Base-by-base conservation (phyloP, 2,113 vertebrate genomes). In the Oryzias woworae region DNA sequence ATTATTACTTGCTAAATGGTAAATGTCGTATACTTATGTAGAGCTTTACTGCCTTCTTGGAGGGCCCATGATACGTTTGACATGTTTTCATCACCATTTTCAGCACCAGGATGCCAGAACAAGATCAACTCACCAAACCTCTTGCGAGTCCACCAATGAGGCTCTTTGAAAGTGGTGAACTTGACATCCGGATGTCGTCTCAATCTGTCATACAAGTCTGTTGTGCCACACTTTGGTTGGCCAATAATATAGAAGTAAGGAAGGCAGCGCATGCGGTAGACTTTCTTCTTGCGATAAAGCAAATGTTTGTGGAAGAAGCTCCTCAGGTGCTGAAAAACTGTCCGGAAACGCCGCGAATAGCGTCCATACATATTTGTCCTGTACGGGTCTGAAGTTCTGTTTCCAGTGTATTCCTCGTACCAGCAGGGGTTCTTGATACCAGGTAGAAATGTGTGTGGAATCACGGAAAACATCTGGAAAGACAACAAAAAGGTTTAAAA, bases 121-220 rank as follows among this genome's bases (percentile, higher is more conserved):
- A 62, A 45, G 49, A 20, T 28, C 22, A 52, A 86, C 96, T 93
- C 71, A 99, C 97, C 97, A 42, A 98, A 98, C 16, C 96, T 90
- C 78, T 98, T 99, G 48, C 97, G 92, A 0, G 97, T 98, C 97
- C 97, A 99, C 97, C 97, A 99, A 78, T 99, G 97, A 0, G 97
- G 97, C 74, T 99, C 97, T 73, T 99, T 99, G 82, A 94, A 95
- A 13, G 93, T 94, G 0, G 95, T 95, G 90, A 99, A 98, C 68
- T 92, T 91, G 24, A 98, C 92, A 0, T 96, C 95, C 0, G 96
- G 96, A 78, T 98, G 96, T 66, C 97, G 87, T 69, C 92, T 81
- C 7, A 99, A 92, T 36, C 96, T 91, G 81, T 97, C 94, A 0
- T 98, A 99, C 51, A 99, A 91, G 81, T 99, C 97, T 0, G 97